Base-by-base conservation (phyloP, 2,888 invertebrate genomes). In the Apodemia mormo region DNA sequence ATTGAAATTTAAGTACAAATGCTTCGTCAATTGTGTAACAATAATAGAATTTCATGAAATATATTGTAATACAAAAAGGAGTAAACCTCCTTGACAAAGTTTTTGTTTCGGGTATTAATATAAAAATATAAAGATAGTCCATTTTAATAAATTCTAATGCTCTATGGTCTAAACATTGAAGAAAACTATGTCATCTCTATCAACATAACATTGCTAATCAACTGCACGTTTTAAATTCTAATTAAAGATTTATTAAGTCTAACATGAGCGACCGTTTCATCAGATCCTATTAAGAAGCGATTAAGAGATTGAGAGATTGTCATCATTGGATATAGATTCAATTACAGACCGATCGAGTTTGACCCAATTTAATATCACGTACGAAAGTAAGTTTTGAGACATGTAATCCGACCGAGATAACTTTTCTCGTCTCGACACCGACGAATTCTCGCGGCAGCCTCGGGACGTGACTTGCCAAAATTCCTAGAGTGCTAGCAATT, bases 301-400 rank as follows among this genome's bases (percentile, higher is more conserved):
- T 61, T 61, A 61, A 30, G 33, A 61, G 29, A 30, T 49, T 33
- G 14, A 61, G 33, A 30, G 61, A 61, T 61, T 30, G 61, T 33
- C 61, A 58, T 58, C 58, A 14, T 30, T 61, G 33, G 61, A 33
- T 56, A 56, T 56, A 49, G 49, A 56, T 61, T 61, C 61, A 61
- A 61, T 61, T 61, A 61, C 12, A 61, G 61, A 61, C 33, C 61
- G 33, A 33, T 61, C 61, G 30, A 29, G 33, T 58, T 61, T 61
- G 30, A 33, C 33, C 61, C 12, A 33, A 61, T 61, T 61, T 3
- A 33, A 33, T 61, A 58, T 58, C 56, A 29, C 61, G 30, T 61
- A 30, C 61, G 61, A 12, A 61, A 61, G 33, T 61, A 61, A 61
- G 61, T 61, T 61, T 33, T 30, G 61, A 61, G 61, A 61, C 61